phyloP scores from a whole-genome alignment of 2,797 vertebrate genomes.

The Macrochelys suwanniensis region DNA sequence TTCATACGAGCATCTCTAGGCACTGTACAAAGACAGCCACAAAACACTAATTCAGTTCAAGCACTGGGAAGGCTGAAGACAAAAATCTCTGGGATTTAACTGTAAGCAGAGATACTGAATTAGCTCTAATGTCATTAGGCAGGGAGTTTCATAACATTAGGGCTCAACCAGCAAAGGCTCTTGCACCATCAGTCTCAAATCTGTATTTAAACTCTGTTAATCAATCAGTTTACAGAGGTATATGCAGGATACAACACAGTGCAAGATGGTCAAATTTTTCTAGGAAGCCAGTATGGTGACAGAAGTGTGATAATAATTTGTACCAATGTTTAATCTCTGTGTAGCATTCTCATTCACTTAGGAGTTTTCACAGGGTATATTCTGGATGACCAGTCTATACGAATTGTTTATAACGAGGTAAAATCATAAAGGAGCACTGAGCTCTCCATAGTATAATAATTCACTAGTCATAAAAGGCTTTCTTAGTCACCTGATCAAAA shows the following conservation, averaged over 20 bases:
- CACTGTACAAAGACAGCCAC: background rate
- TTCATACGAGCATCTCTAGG: background rate
- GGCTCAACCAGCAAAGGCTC: background rate
- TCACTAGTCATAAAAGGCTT: background rate
- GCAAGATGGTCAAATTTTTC: background rate
- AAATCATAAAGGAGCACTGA: background rate
- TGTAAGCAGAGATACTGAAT: background rate
- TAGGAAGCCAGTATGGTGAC: background rate
- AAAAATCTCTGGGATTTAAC: background rate
- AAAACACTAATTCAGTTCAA: conserved; percentile 1
- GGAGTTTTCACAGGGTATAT: background rate
- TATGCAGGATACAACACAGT: background rate
- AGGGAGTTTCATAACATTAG: conserved; percentile 9
- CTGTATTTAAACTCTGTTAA: background rate
- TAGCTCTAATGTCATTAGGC: background rate
- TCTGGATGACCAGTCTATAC: background rate
- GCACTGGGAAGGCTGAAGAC: background rate
- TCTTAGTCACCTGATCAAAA: conserved; percentile 33
- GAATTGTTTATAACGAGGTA: background rate
- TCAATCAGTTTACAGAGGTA: background rate
- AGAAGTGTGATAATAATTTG: background rate
- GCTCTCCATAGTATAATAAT: background rate
- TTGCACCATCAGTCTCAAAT: background rate
- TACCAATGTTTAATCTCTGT: background rate
- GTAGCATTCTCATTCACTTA: background rate